Percentiles rank a stretch among this genome's conserved stretches.
phyloP scores from a whole-genome alignment of 2,797 vertebrate species.

The Ctenopoma multispine region DNA sequence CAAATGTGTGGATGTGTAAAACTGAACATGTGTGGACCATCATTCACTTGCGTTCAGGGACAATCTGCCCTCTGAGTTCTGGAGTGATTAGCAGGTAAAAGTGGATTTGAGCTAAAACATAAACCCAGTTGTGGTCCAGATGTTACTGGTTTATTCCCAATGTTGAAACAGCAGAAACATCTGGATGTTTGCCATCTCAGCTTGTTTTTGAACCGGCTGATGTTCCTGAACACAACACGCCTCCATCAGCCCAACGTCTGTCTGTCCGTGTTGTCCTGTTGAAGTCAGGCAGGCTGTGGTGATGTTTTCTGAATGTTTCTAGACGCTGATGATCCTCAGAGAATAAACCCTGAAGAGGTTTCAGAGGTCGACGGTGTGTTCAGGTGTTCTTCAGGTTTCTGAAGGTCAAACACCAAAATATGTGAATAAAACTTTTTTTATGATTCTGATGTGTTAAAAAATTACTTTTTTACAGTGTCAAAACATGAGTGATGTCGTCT shows the following conservation, averaged over 20 bases:
- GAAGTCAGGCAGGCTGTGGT: neutral
- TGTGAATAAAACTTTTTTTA: slow-evolving; percentile 38
- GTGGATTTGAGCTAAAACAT: neutral
- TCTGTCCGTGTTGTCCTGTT: neutral
- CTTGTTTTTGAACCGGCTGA: neutral
- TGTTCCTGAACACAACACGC: slow-evolving; percentile 27
- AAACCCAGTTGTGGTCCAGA: slow-evolving; percentile 6
- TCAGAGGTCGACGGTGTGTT: neutral
- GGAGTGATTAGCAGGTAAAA: neutral
- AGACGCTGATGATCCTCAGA: neutral
- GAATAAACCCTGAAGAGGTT: too few relatives aligned
- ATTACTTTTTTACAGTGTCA: neutral
- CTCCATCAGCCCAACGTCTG: neutral
- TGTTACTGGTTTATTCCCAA: slow-evolving; percentile 1
- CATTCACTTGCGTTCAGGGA: slow-evolving; percentile 9
- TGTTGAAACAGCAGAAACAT: slow-evolving; percentile 8
- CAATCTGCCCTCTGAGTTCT: neutral
- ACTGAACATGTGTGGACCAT: too few relatives aligned
- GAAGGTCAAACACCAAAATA: slow-evolving; percentile 20
- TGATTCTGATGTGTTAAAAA: too few relatives aligned
- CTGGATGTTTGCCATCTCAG: neutral
- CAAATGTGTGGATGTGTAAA: too few relatives aligned
- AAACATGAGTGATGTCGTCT: too few relatives aligned
- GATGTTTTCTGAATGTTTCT: neutral
- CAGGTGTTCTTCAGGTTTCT: slow-evolving; percentile 16